phyloP scores from a whole-genome alignment of 2,113 vertebrate genomes.

The Syrmaticus mikado region DNA sequence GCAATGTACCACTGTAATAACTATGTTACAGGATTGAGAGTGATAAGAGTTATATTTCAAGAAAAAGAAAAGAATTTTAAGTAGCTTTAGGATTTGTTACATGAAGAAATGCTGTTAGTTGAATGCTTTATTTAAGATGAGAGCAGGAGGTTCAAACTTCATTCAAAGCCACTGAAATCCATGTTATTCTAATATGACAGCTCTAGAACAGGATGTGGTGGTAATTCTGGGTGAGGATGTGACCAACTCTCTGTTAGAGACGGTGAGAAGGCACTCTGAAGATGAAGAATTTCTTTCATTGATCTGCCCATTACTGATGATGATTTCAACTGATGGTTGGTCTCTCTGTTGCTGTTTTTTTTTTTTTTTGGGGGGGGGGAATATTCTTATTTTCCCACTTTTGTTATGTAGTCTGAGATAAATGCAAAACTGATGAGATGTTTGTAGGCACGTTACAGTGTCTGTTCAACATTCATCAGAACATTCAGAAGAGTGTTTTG shows the following conservation, averaged over 20 bases:
- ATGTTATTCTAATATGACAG: conserved; percentile 39
- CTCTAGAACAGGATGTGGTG: neutral
- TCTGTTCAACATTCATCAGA: neutral
- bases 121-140: neutral
- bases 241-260: conserved; percentile 35
- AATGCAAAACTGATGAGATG: neutral
- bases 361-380: neutral
- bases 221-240: neutral
- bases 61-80: neutral
- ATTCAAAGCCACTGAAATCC: neutral
- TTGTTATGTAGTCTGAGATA: neutral
- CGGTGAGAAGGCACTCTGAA: neutral
- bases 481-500: neutral
- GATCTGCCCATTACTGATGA: conserved; percentile 66
- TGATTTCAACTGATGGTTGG: conserved; percentile 74
- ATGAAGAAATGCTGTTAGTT: neutral
- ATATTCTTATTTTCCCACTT: neutral
- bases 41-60: neutral
- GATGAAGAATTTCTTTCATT: conserved; percentile 30
- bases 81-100: neutral
- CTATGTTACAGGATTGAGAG: neutral
- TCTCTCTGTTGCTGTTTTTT: neutral
- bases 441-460: neutral
- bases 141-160: neutral
- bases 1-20: neutral